Conservation (phyloP, 2,113 vertebrate genomes). For the Octodon degus region DNA sequence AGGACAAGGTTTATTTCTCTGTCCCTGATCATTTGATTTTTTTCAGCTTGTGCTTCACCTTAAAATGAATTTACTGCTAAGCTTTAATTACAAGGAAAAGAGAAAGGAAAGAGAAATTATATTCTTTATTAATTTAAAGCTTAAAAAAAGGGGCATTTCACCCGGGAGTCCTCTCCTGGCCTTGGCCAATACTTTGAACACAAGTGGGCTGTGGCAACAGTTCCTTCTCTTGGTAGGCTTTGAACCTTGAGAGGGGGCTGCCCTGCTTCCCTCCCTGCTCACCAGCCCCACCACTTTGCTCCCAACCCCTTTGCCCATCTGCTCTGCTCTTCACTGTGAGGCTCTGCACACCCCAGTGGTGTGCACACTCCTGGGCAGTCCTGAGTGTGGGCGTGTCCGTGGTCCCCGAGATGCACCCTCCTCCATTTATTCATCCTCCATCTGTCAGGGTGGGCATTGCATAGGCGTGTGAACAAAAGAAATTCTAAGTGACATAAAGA, state of each 20-base stretch:
- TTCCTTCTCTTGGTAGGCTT: not conserved
- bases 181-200: not conserved
- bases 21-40: not conserved
- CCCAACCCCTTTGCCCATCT: not conserved
- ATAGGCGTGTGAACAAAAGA: not conserved
- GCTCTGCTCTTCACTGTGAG: not conserved
- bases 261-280: not conserved
- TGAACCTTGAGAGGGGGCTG: rapidly evolving
- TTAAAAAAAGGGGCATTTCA: not conserved
- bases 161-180: not conserved
- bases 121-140: not conserved
- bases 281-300: not conserved
- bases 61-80: not conserved
- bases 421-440: not conserved
- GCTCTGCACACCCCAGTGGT: not conserved
- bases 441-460: not conserved
- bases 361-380: not conserved
- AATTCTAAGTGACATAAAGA: not conserved
- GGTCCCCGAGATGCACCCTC: not conserved
- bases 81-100: not conserved
- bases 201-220: not conserved
- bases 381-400: not conserved
- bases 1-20: not conserved
- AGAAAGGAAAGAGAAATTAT: not conserved
- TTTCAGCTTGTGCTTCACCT: not conserved